Evolutionary conservation across 2,797 vertebrate genomes (phyloP).

Genomic region (Mormyrus hasselquistii): DNA sequence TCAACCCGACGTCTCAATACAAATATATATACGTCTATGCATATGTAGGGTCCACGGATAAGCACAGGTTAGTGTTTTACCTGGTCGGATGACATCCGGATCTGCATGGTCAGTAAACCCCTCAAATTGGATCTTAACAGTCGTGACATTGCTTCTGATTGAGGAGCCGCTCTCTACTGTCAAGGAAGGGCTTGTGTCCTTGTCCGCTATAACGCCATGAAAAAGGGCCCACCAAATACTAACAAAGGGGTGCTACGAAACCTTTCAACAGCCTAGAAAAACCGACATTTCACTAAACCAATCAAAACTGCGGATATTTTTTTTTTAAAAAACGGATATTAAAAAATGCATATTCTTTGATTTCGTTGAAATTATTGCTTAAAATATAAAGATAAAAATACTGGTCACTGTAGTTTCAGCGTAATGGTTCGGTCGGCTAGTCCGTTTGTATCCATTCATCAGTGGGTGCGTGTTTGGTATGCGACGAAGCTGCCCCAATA

Average conservation of each 20-base stretch:
- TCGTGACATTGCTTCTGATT: slow-evolving; percentile 48
- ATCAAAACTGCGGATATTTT: neutral
- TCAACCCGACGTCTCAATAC: neutral
- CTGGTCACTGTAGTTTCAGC: neutral
- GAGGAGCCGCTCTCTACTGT: neutral
- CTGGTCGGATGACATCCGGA: slow-evolving; percentile 57
- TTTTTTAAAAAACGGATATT: neutral
- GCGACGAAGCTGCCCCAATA: neutral
- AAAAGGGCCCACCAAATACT: slow-evolving; percentile 47
- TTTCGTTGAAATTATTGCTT: neutral
- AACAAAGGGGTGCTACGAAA: neutral
- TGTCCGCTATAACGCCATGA: slow-evolving; percentile 37
- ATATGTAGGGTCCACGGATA: neutral
- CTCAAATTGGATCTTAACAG: slow-evolving; percentile 52
- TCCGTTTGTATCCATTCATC: neutral
- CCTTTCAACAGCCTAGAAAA: neutral
- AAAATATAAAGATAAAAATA: neutral
- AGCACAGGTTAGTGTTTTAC: neutral
- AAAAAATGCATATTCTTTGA: neutral
- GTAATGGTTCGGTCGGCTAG: neutral
- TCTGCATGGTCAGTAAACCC: slow-evolving; percentile 50
- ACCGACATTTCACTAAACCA: neutral
- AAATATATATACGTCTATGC: neutral
- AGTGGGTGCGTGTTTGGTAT: neutral
- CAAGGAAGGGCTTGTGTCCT: slow-evolving; percentile 35